phyloP scores from a whole-genome alignment of 2,113 vertebrate species.

The Myotis lucifugus region DNA sequence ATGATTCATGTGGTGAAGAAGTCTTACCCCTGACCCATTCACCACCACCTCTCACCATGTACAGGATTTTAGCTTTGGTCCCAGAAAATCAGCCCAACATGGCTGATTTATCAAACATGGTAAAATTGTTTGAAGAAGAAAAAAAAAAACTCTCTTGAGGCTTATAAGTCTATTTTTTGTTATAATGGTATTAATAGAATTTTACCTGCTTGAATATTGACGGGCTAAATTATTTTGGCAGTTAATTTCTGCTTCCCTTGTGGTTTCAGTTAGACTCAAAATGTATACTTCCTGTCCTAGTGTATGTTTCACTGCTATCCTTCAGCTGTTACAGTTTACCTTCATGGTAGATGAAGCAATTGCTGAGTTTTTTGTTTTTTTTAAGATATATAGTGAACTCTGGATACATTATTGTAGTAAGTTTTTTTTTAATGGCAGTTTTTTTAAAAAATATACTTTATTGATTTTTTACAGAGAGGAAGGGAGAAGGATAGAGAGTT shows the following conservation, averaged over 20 bases:
- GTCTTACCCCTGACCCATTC: neutral
- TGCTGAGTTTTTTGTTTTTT: conserved; percentile 28
- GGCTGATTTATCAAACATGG: neutral
- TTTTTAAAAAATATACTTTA: no score
- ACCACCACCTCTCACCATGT: no score
- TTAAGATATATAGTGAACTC: conserved; percentile 1
- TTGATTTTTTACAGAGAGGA: no score
- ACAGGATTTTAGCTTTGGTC: conserved; percentile 6
- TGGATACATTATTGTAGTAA: neutral
- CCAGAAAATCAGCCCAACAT: conserved; percentile 45
- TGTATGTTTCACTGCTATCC: conserved; percentile 32
- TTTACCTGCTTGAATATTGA: conserved; percentile 35
- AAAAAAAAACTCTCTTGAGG: neutral
- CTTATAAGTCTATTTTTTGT: conserved; percentile 15
- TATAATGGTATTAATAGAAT: conserved; percentile 15
- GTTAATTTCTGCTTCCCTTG: conserved; percentile 71
- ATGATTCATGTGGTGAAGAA: neutral
- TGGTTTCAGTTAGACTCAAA: conserved; percentile 70
- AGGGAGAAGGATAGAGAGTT: no score
- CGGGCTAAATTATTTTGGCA: conserved; percentile 47
- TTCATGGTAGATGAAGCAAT: conserved; percentile 1
- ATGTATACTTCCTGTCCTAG: conserved; percentile 55
- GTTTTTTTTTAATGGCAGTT: neutral
- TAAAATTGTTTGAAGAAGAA: neutral
- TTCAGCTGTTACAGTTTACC: conserved; percentile 19